A percentile compares a stretch with the other conserved stretches of the same genome.
These are phyloP conservation scores for Apamea monoglypha DNA, from an alignment of 2,888 invertebrate genomes.

Conservation along the genomic window DNA sequence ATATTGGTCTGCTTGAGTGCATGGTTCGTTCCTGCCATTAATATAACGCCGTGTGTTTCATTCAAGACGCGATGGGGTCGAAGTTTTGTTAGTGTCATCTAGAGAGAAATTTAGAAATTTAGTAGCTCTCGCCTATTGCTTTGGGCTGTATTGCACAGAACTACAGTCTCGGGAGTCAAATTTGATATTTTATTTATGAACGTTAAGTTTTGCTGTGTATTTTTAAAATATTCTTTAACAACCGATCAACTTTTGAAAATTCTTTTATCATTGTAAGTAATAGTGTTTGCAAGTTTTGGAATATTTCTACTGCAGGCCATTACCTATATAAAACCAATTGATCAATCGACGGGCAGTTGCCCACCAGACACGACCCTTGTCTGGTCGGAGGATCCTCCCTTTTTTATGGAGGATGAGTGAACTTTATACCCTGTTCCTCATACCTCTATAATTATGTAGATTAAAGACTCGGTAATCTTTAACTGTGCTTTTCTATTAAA, in stretches of 20 bases:
- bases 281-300: neutral
- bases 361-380: too few relatives aligned
- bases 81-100: constrained; percentile 85
- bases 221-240: constrained; percentile 38
- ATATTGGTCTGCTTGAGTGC: neutral
- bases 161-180: constrained; percentile 66
- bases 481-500: neutral
- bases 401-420: too few relatives aligned
- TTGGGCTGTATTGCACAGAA: constrained; percentile 69
- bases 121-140: constrained; percentile 77
- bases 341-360: too few relatives aligned
- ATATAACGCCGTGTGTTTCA: constrained; percentile 69
- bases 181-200: constrained; percentile 69
- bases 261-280: constrained; percentile 7
- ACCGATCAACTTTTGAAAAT: constrained; percentile 8
- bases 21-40: neutral
- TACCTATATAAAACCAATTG: too few relatives aligned
- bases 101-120: constrained; percentile 85
- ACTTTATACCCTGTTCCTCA: too few relatives aligned
- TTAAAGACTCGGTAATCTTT: neutral
- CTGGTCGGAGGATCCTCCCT: too few relatives aligned
- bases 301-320: neutral
- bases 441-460: neutral
- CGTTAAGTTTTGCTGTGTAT: constrained; percentile 49
- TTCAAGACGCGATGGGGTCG: constrained; percentile 70